Evolutionary conservation across 2,113 vertebrate species (phyloP).

Genomic region (Tylochromis polylepis): DNA sequence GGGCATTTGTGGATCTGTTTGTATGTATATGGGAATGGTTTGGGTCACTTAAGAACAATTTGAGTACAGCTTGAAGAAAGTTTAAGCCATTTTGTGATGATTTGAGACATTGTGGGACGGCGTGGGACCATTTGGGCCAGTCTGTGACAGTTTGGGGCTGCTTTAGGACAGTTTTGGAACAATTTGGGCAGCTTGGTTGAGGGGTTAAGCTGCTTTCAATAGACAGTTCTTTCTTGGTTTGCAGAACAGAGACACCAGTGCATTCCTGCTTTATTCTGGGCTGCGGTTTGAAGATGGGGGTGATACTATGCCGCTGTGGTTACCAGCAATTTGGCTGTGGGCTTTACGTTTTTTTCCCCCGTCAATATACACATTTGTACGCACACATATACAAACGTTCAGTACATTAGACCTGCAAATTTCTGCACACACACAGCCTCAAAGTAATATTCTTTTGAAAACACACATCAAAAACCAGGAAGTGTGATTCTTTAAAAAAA

Average conservation of each 20-base stretch:
- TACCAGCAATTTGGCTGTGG: conserved; percentile 56
- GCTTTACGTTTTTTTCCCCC: conserved; percentile 51
- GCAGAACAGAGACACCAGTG: conserved; percentile 35
- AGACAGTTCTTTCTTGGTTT: conserved; percentile 26
- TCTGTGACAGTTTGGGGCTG: background rate
- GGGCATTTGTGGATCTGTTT: background rate
- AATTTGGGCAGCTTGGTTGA: conserved; percentile 6
- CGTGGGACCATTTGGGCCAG: background rate
- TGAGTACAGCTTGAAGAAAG: conserved; percentile 6
- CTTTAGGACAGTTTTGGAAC: conserved; percentile 7
- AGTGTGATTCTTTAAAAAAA: background rate
- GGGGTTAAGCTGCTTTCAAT: conserved; percentile 37
- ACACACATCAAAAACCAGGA: conserved; percentile 2
- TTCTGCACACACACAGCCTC: background rate
- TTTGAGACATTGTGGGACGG: background rate
- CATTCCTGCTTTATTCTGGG: conserved; percentile 71
- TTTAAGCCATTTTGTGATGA: background rate
- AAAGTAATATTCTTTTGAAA: background rate
- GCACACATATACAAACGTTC: background rate
- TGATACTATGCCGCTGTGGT: conserved; percentile 54
- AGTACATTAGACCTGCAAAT: background rate
- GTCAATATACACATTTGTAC: conserved; percentile 4
- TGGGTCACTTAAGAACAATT: background rate
- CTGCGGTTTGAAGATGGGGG: conserved; percentile 57
- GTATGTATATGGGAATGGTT: background rate